Evolutionary conservation across 2,888 invertebrate species (phyloP), one percentile per base, ranked within the genome.

Genomic region (Euclidia mi): DNA sequence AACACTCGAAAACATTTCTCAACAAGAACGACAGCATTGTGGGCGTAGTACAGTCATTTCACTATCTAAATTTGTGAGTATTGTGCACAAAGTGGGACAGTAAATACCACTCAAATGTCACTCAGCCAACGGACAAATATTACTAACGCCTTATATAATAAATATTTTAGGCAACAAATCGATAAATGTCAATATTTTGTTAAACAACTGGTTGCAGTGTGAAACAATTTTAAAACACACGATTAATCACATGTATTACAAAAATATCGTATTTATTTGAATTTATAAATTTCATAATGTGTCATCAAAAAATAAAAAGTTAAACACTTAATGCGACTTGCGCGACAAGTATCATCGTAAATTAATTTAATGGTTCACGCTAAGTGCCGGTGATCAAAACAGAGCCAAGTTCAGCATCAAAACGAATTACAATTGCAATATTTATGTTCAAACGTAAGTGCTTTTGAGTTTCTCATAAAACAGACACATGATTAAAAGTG

Each of bases 271-370:
- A 63, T 40, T 65, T 31, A 53, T 65, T 66, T 47, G 42, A 53
- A 56, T 50, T 61, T 48, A 66, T 28, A 40, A 32, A 71, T 68
- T 65, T 66, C 48, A 34, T 45, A 67, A 67, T 46, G 46, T 52
- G 41, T 34, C 29, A 29, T 49, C 32, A 11, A 46, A 50, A 35
- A 45, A 49, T 41, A 66, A 63, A 17, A 71, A 63, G 41, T 52
- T 46, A 38, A 49, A 56, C 49, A 65, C 48, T 65, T 56, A 61
- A 37, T 29, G 35, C 25, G 55, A 62, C 56, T 53, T 43, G 51
- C 61, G 45, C 52, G 47, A 31, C 14, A 43, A 46, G 41, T 34
- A 34, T 28, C 12, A 14, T 50, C 51, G 34, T 69, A 65, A 71
- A 69, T 65, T 61, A 60, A 56, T 46, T 56, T 58, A 62, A 62